Conservation (phyloP, 2,113 vertebrate genomes). For the Rhinoptilus africanus region DNA sequence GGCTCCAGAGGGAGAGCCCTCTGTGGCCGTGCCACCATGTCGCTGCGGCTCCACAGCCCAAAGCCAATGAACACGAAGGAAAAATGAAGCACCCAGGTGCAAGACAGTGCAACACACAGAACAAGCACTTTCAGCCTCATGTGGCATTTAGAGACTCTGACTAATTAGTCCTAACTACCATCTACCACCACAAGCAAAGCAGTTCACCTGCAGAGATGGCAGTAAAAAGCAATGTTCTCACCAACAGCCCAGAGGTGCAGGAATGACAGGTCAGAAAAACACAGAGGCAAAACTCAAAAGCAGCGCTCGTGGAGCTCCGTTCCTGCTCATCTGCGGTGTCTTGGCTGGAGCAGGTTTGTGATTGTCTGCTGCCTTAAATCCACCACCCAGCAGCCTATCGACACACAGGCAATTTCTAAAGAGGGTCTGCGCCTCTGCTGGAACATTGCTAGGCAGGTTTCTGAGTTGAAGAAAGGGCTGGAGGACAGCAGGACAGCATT, state of each 20-base stretch:
- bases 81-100: not conserved
- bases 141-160: not conserved
- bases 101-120: not conserved
- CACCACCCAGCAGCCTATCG: not conserved
- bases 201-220: not conserved
- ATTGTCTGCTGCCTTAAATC: not conserved
- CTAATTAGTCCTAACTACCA: not conserved
- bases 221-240: not conserved
- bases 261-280: not conserved
- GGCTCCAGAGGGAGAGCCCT: not conserved
- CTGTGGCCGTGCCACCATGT: not conserved
- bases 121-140: not conserved
- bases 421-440: not conserved
- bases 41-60: not conserved
- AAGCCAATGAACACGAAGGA: not conserved
- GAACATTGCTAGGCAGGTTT: not conserved
- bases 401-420: not conserved
- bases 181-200: accelerated
- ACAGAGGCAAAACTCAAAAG: not conserved
- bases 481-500: not conserved
- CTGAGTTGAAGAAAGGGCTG: not conserved
- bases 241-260: not conserved
- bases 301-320: not conserved
- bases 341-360: not conserved
- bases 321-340: not conserved